A percentile compares a stretch with the other conserved stretches of the same genome.
These are phyloP conservation scores for Sebastes matsubarae DNA, from an alignment of 2,797 vertebrate genomes.

Conservation along the genomic window DNA sequence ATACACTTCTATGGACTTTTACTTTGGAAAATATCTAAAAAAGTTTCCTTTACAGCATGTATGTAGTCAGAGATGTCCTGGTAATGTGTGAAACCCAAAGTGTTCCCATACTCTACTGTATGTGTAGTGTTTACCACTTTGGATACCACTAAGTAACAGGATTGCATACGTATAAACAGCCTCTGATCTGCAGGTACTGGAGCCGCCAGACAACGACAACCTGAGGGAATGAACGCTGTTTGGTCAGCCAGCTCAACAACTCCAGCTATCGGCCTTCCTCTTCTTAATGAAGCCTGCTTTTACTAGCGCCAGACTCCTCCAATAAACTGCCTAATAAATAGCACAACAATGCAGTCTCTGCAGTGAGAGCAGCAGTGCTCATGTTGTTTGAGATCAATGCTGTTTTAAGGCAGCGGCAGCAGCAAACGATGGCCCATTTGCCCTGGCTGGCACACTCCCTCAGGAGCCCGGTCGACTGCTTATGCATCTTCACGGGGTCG, in stretches of 20 bases:
- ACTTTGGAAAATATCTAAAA: too few relatives aligned
- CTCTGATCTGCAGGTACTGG: constrained; percentile 15
- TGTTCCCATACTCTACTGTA: too few relatives aligned
- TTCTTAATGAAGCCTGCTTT: constrained; percentile 60
- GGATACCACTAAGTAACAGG: background rate
- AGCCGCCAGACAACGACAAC: constrained; percentile 26
- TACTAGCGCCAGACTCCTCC: constrained; percentile 55
- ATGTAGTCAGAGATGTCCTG: too few relatives aligned
- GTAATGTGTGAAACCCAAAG: too few relatives aligned
- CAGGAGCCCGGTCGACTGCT: constrained; percentile 36
- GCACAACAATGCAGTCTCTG: constrained; percentile 48
- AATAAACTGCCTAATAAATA: constrained; percentile 65
- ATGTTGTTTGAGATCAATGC: constrained; percentile 57
- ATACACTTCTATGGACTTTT: too few relatives aligned
- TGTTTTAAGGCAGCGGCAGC: constrained; percentile 36
- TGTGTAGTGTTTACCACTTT: too few relatives aligned
- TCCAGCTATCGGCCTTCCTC: constrained; percentile 38
- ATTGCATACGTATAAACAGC: background rate
- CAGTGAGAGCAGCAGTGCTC: constrained; percentile 34
- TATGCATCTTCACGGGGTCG: constrained; percentile 37
- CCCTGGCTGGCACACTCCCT: constrained; percentile 48
- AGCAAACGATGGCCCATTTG: constrained; percentile 48
- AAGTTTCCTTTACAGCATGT: too few relatives aligned
- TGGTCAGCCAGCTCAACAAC: constrained; percentile 27
- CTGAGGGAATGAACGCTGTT: constrained; percentile 28